Percentiles rank a stretch among this genome's conserved stretches.
Evolutionary conservation across 2,888 invertebrate genomes (phyloP).

Genomic region (Pecten maximus): DNA sequence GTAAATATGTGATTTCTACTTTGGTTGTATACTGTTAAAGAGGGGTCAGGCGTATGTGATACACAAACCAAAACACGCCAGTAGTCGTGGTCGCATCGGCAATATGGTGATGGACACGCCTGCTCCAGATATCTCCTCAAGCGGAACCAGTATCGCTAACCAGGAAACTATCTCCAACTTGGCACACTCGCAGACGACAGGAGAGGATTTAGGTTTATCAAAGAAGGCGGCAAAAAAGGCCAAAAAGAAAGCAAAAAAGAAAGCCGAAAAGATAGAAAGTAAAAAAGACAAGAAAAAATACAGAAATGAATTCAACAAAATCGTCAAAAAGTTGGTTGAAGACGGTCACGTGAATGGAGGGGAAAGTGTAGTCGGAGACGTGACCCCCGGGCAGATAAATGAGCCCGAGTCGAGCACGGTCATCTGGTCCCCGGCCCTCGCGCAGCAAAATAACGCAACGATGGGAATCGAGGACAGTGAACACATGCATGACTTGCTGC

Average conservation of each 20-base stretch:
- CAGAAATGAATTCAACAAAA: neutral
- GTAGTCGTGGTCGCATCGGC: neutral
- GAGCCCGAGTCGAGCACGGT: neutral
- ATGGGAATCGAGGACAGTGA: neutral
- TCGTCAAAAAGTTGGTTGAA: neutral
- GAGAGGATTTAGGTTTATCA: neutral
- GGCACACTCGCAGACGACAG: conserved; percentile 22
- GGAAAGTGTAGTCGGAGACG: neutral
- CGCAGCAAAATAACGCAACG: neutral
- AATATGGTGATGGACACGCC: conserved; percentile 17
- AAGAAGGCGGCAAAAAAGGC: neutral
- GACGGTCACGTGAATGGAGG: neutral
- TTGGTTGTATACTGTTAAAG: neutral
- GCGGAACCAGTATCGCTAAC: neutral
- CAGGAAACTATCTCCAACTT: neutral
- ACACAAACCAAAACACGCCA: neutral
- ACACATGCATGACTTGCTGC: neutral
- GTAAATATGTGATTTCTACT: neutral
- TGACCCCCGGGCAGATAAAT: neutral
- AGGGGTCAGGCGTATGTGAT: neutral
- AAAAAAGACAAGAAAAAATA: neutral
- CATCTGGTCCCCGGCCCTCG: conserved; percentile 29
- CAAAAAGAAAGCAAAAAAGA: neutral
- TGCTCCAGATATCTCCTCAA: conserved; percentile 11
- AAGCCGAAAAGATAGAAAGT: neutral